A percentile compares a stretch with the other conserved stretches of the same genome.
Conservation (phyloP, 1,140 invertebrate species). For the Olivierus martensii region DNA sequence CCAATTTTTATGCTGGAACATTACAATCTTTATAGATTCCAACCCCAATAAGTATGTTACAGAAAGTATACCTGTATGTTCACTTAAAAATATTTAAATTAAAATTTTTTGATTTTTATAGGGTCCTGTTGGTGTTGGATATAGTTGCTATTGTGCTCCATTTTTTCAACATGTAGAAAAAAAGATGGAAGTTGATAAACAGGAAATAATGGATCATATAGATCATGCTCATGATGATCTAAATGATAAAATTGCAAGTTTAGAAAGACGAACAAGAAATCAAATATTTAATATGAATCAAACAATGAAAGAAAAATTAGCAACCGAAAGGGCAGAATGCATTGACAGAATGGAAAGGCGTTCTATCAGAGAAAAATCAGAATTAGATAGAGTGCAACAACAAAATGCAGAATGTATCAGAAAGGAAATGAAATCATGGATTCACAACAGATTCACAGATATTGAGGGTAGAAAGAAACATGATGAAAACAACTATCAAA, state of each 20-base stretch:
- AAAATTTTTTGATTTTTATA: slow-evolving; percentile 20
- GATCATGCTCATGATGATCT: slow-evolving; percentile 62
- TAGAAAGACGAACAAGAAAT: slow-evolving; percentile 60
- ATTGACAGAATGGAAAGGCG: slow-evolving; percentile 14
- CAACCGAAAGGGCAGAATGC: slow-evolving; percentile 18
- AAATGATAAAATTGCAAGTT: slow-evolving; percentile 56
- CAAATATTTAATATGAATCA: slow-evolving; percentile 50
- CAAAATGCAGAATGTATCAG: not conserved
- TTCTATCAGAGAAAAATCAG: slow-evolving; percentile 14
- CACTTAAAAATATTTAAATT: not conserved
- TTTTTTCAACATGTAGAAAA: slow-evolving; percentile 77
- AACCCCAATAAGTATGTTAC: too few species aligned
- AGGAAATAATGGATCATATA: slow-evolving; percentile 68
- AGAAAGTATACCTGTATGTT: not conserved
- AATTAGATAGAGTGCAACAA: slow-evolving; percentile 15
- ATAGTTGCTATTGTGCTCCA: slow-evolving; percentile 65
- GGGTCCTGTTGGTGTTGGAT: slow-evolving; percentile 76
- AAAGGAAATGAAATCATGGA: slow-evolving; percentile 15
- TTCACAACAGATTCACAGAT: not conserved
- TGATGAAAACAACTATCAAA: not conserved
- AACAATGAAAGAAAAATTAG: slow-evolving; percentile 22
- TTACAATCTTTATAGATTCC: too few species aligned
- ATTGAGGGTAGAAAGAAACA: not conserved
- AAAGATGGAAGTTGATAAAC: slow-evolving; percentile 65
- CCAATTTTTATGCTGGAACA: too few species aligned